phyloP scores from a whole-genome alignment of 2,113 vertebrate species.

The Saimiri boliviensis region DNA sequence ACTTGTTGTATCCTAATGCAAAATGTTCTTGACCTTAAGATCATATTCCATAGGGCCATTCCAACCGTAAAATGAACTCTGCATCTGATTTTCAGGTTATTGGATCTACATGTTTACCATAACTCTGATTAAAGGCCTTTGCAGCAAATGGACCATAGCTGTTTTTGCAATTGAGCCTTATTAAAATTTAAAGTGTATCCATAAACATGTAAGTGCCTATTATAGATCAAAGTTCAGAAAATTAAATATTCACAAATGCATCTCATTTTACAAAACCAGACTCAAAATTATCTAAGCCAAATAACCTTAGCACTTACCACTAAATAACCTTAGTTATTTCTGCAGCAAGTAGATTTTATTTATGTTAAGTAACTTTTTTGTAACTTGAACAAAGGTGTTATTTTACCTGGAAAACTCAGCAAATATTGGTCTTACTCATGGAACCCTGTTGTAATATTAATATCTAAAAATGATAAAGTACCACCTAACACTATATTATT shows the following conservation, averaged over 20 bases:
- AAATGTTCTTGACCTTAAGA: neutral
- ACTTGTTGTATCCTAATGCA: neutral
- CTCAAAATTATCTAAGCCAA: neutral
- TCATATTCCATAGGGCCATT: neutral
- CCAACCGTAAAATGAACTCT: slow-evolving; percentile 31
- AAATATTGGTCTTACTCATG: neutral
- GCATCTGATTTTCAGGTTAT: neutral
- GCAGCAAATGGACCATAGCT: slow-evolving; percentile 41
- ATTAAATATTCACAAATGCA: slow-evolving; percentile 63
- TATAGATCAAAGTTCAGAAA: slow-evolving; percentile 57
- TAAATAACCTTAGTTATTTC: neutral
- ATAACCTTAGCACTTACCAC: neutral
- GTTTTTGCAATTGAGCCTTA: slow-evolving; percentile 26
- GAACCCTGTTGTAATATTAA: neutral
- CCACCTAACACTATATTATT: neutral
- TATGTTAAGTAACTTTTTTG: neutral
- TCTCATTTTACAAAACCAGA: slow-evolving; percentile 47
- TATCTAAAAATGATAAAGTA: neutral
- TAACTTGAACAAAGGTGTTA: neutral
- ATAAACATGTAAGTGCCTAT: slow-evolving; percentile 60
- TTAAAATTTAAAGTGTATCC: slow-evolving; percentile 70
- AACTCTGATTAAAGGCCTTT: slow-evolving; percentile 32
- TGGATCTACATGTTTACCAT: neutral
- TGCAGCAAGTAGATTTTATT: neutral
- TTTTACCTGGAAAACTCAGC: neutral